Conservation (phyloP, 37 sponge, comb jelly and placozoan genomes). For the Eunapius fragilis region DNA sequence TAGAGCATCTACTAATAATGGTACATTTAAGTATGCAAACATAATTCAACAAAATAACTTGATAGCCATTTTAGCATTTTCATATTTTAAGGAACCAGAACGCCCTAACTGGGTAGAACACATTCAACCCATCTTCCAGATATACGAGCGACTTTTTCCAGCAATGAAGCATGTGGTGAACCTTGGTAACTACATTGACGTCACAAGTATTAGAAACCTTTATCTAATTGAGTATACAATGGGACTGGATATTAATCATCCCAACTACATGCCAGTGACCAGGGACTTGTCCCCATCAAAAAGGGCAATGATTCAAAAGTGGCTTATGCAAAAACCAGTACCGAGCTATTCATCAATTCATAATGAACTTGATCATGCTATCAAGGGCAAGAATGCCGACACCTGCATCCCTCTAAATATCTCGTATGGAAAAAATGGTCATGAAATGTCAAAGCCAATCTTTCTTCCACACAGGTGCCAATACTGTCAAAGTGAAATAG, state of each 20-base stretch:
- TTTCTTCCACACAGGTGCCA: background rate
- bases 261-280: conserved; percentile 67
- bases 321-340: conserved; percentile 16
- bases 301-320: conserved; percentile 29
- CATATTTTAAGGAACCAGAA: background rate
- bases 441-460: background rate
- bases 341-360: background rate
- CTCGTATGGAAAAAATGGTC: background rate
- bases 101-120: conserved; percentile 24
- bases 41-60: background rate
- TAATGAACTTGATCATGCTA: background rate
- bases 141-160: conserved; percentile 34
- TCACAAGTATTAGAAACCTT: conserved; percentile 34
- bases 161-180: conserved; percentile 46
- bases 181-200: conserved; percentile 33
- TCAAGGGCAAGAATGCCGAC: background rate
- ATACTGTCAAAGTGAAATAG: background rate
- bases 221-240: conserved; percentile 21
- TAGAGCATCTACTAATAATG: background rate
- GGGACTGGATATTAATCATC: conserved; percentile 18
- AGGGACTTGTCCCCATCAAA: conserved; percentile 57
- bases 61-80: conserved; percentile 3
- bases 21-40: background rate
- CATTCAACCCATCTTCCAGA: conserved; percentile 29
- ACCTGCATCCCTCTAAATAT: background rate